Evolutionary conservation across 2,113 vertebrate genomes (phyloP).

Genomic region (Sprattus sprattus): DNA sequence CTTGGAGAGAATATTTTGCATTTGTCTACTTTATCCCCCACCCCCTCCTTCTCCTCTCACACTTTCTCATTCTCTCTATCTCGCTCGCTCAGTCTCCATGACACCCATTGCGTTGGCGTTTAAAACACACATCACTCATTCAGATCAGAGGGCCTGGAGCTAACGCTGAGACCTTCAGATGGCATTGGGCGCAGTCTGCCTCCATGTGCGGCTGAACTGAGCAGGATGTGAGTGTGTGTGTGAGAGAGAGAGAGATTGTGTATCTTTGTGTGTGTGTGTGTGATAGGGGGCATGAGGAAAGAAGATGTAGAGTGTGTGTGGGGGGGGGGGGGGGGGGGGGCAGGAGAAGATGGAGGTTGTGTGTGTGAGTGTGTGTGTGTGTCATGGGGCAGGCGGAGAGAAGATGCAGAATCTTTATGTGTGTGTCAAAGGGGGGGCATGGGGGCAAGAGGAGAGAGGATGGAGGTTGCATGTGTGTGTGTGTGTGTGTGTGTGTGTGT

Average conservation of each 20-base stretch:
- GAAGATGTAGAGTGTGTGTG: neutral
- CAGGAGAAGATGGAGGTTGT: neutral
- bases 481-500: neutral
- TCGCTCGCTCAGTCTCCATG: conserved; percentile 48
- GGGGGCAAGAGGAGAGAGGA: too few relatives aligned
- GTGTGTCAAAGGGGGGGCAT: neutral
- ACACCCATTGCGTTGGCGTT: conserved; percentile 61
- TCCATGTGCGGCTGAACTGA: conserved; percentile 65
- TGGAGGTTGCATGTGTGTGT: neutral
- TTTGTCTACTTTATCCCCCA: neutral
- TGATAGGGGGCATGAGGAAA: too few relatives aligned
- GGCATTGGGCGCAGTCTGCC: conserved; percentile 76
- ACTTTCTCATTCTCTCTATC: conserved; percentile 36
- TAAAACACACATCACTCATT: conserved; percentile 71
- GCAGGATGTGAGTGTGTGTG: neutral
- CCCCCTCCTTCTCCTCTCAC: neutral
- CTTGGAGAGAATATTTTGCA: neutral
- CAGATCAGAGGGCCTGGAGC: conserved; percentile 67
- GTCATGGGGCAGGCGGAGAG: neutral
- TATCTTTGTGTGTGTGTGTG: neutral
- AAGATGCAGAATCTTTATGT: neutral
- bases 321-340: too few relatives aligned
- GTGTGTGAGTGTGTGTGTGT: neutral
- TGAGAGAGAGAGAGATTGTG: neutral
- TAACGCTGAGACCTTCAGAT: conserved; percentile 78